Conservation (phyloP, 2,888 invertebrate species). For the Dryobotodes eremita region DNA sequence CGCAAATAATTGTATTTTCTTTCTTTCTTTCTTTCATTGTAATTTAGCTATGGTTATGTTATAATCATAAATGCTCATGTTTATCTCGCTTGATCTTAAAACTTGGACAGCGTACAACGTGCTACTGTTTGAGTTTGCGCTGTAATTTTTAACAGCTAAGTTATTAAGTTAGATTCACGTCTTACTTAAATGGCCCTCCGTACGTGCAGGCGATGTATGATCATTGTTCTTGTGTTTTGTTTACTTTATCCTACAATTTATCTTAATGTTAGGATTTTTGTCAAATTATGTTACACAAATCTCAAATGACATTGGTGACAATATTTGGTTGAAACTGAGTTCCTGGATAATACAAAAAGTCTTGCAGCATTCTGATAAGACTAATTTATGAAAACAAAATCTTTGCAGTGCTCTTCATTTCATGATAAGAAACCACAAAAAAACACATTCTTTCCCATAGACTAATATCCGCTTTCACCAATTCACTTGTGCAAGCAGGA, state of each 20-base stretch:
- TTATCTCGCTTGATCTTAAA: conserved; percentile 14
- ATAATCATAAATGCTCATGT: background rate
- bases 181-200: conserved; percentile 45
- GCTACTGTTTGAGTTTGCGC: conserved; percentile 64
- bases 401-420: too few species aligned
- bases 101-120: conserved; percentile 6
- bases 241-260: conserved; percentile 38
- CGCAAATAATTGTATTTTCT: too few species aligned
- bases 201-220: conserved; percentile 30
- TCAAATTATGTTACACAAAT: background rate
- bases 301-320: conserved; percentile 28
- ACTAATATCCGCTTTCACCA: background rate
- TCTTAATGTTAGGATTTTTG: conserved; percentile 24
- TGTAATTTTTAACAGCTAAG: conserved; percentile 66
- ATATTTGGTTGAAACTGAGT: conserved; percentile 1
- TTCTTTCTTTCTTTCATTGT: too few species aligned
- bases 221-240: conserved; percentile 33
- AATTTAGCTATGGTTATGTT: background rate
- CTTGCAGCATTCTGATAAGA: too few species aligned
- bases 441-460: background rate
- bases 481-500: background rate
- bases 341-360: too few species aligned
- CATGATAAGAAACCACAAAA: too few species aligned
- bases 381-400: too few species aligned
- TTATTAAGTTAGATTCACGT: conserved; percentile 64